phyloP scores from a whole-genome alignment of 1,140 invertebrate genomes.

The Bilobella aurantiaca region DNA sequence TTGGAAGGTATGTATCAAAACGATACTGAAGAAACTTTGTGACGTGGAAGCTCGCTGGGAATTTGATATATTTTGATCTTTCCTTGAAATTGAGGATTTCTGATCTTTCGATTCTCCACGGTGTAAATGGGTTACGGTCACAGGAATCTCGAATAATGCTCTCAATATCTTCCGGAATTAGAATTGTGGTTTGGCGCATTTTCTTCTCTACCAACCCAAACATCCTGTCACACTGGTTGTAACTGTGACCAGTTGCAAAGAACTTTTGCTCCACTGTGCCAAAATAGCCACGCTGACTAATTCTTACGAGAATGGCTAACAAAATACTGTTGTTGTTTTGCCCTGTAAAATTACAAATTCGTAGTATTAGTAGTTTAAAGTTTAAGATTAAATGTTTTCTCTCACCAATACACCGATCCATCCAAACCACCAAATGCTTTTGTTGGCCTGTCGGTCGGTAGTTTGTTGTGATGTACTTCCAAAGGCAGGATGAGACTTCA shows the following conservation, averaged over 20 bases:
- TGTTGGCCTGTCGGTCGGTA: background rate
- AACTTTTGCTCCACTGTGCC: slow-evolving; percentile 3
- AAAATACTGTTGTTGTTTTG: slow-evolving; percentile 12
- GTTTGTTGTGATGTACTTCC: background rate
- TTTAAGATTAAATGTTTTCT: background rate
- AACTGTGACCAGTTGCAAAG: slow-evolving; percentile 7
- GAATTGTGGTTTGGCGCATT: background rate
- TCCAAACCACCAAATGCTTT: background rate
- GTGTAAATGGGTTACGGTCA: background rate
- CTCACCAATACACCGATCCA: background rate
- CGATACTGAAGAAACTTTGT: too few species aligned
- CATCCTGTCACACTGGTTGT: background rate
- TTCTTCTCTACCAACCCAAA: background rate
- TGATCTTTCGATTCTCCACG: background rate
- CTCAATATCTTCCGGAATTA: background rate
- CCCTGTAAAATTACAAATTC: background rate
- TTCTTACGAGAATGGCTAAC: background rate
- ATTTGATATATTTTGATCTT: background rate
- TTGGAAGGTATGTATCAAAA: too few species aligned
- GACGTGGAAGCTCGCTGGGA: background rate
- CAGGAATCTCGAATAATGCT: background rate
- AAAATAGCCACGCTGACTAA: background rate
- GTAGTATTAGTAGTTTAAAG: background rate
- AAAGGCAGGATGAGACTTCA: background rate
- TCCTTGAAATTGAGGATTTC: background rate